Base-by-base conservation (phyloP, 2,797 vertebrate species). In the Hafferia zeledoni region DNA sequence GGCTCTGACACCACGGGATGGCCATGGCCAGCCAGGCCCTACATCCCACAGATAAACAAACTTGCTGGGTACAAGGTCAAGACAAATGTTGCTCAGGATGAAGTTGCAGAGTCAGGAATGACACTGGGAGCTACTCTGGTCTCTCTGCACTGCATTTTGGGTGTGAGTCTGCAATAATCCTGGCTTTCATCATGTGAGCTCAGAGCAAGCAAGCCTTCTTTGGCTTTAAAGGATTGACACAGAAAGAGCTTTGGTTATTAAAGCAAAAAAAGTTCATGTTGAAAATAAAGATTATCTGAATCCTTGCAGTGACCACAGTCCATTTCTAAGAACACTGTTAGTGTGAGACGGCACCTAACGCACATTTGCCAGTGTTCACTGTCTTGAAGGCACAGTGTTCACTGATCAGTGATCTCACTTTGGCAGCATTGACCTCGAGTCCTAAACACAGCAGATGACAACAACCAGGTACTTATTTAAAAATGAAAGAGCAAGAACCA, bases 161-260 rank as follows among this genome's bases (percentile, higher is more conserved):
- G 9, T n/a, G 8, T 9, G 22, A 52, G 27, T 39, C 71, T 68
- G n/a, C 50, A 93, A 2, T 19, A 59, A 76, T 11, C 15, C 22
- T 33, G 8, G 3, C 30, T 86, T 80, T n/a, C 39, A 30, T 27
- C 57, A 50, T 0, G 0, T 0, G 0, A 55, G 47, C 17, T 63
- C 11, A 0, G 35, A 59, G 75, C 33, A 52, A 61, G 47, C 17
- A 52, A 61, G 47, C 17, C 44, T 59, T 57, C 46, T 65, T 84
- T 4, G 5, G 39, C 31, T 77, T 68, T 56, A 31, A 0, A 0
- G 27, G 15, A 8, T 19, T 35, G 25, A 30, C 35, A 55, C 12
- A 47, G 41, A 44, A 81, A 75, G 49, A 82, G 22, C n/a, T 71
- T 43, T 2, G 2, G 35, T 83, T 59, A 55, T 10, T 11, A 80